Base-by-base conservation (phyloP, 1,140 invertebrate genomes). In the Bacillus rossius region DNA sequence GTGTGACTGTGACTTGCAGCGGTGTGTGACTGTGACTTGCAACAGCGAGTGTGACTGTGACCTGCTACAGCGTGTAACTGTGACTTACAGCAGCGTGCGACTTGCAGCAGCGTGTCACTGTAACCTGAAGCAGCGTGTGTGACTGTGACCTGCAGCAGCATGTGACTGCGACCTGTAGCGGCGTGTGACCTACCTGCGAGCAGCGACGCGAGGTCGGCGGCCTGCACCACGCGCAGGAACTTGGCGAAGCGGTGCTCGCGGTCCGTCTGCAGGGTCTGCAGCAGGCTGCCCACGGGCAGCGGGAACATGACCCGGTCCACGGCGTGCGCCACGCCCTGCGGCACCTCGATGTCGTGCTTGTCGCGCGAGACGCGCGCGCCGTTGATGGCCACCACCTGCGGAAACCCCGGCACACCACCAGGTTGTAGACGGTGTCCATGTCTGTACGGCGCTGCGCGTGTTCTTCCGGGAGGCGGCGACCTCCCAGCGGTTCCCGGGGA, bases 301-400 rank as follows among this genome's bases (percentile, higher is more conserved):
- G 91, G 90, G 73, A 92, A 92, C 83, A 94, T 89, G 0, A 94
- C 91, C 59, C 89, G 79, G 71, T 93, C 90, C 1, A 95, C 81
- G 0, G 90, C 85, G 68, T 94, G 91, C 0, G 92, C 89, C 42
- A 94, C 82, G 23, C 91, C 88, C 82, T 93, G 80, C 34, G 89
- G 85, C 65, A 92, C 86, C 65, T 85, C 79, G 59, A 91, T 88
- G 68, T 93, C 88, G 64, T 87, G 83, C 69, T 90, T 89, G 56
- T 89, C 89, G 4, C 87, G 80, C 20, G 85, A 71, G 3, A 94
- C 79, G 69, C 84, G 80, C 13, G 89, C 90, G 4, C 90, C 89
- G 66, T 92, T 92, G 65, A 94, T 88, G 14, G 91, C 90, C 7
- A 88, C 86, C 16, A 91, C 80, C 79, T 89, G 67, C 22, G 68